Conservation (phyloP, 2,888 invertebrate species). For the Lobophora halterata region DNA sequence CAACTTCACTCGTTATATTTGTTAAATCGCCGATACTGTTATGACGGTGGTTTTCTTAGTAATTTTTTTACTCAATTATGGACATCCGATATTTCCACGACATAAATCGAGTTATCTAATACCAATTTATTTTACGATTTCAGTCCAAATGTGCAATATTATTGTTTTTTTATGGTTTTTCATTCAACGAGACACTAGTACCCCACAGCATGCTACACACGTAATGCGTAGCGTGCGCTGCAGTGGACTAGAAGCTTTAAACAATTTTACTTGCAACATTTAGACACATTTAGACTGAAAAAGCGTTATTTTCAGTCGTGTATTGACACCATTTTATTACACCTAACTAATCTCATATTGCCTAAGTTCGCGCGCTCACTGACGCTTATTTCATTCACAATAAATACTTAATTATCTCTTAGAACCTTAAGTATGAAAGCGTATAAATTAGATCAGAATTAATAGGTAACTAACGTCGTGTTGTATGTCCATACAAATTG, state of each 20-base stretch:
- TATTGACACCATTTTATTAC: slow-evolving; percentile 42
- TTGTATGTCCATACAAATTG: no score
- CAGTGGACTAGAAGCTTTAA: no score
- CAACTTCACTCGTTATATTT: no score
- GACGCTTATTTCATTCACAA: slow-evolving; percentile 45
- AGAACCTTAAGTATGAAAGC: slow-evolving; percentile 76
- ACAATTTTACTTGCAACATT: neutral
- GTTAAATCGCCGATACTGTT: slow-evolving; percentile 9
- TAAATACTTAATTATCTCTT: slow-evolving; percentile 75
- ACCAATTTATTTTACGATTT: slow-evolving; percentile 29
- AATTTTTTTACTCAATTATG: slow-evolving; percentile 26
- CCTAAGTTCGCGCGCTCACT: slow-evolving; percentile 47
- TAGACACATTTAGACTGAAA: slow-evolving; percentile 19
- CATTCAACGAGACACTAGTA: no score
- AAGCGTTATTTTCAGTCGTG: slow-evolving; percentile 25
- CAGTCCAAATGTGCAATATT: slow-evolving; percentile 36
- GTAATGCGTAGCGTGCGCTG: no score
- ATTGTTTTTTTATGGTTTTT: slow-evolving; percentile 1
- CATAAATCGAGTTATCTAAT: slow-evolving; percentile 32
- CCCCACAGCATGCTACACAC: no score
- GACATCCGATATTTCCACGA: slow-evolving; percentile 30
- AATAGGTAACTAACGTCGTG: no score
- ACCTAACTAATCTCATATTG: slow-evolving; percentile 70
- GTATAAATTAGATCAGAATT: slow-evolving; percentile 64
- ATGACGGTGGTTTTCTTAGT: slow-evolving; percentile 17